These are phyloP conservation scores for Lepus americanus DNA, from an alignment of 2,113 vertebrate genomes.

Conservation along the genomic window DNA sequence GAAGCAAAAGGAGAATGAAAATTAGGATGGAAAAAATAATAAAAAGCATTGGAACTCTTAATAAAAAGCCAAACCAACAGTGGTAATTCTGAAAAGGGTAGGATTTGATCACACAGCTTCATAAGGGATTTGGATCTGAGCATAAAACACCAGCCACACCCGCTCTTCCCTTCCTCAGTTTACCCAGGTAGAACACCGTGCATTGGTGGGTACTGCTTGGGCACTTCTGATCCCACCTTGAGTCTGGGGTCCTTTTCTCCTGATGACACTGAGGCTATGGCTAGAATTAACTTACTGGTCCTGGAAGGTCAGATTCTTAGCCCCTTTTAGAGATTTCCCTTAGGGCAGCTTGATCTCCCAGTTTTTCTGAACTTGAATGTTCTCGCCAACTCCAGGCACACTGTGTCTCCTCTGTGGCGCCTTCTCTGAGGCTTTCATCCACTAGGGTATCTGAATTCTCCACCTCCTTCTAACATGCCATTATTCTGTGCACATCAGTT, in stretches of 20 bases:
- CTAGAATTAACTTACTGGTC: background rate
- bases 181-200: background rate
- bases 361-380: background rate
- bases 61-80: constrained; percentile 63
- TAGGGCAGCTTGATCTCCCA: background rate
- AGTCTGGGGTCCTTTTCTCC: background rate
- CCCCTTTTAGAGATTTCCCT: background rate
- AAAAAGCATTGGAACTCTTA: constrained; percentile 63
- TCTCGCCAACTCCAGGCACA: background rate
- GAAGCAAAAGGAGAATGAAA: constrained; percentile 72
- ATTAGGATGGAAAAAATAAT: constrained; percentile 65
- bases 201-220: background rate
- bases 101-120: constrained; percentile 44
- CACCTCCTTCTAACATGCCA: background rate
- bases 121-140: background rate
- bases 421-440: background rate
- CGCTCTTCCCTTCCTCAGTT: background rate
- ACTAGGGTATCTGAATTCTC: background rate
- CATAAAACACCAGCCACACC: background rate
- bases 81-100: constrained; percentile 69
- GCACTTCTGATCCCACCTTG: background rate
- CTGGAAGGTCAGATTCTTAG: background rate
- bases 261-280: background rate
- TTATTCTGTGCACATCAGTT: background rate
- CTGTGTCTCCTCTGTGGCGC: background rate